Base-by-base conservation (phyloP, 2,888 invertebrate species). In the Lordiphosa fenestrarum region DNA sequence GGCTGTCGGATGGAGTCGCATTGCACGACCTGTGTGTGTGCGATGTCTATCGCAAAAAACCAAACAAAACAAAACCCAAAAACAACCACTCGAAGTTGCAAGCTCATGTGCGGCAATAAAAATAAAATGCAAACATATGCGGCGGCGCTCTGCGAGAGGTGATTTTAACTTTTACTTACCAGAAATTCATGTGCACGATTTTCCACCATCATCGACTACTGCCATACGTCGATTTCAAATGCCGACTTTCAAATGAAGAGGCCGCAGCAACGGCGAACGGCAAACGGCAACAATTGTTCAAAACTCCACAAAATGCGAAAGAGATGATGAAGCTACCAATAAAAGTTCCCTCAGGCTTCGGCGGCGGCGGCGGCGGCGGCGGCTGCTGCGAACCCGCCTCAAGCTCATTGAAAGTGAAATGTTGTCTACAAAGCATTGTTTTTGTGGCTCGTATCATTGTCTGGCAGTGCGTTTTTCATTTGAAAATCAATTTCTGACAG, bases 91-190 rank as follows among this genome's bases (percentile, higher is more conserved):
- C n/a, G 57, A 39, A 53, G 53, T 56, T 82, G 74, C 82, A 65
- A 71, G 60, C 78, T 82, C 84, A 84, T 82, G 78, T 80, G 84
- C 69, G 70, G 62, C 82, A 71, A 53, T 64, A 56, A 73, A 81
- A 82, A 84, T 71, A 83, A 59, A 81, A 84, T 73, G 84, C 74
- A 78, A 78, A 84, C 82, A 84, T 74, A 78, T 84, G 74, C 74
- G 81, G 81, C 81, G 61, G 66, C 75, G 62, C 65, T 66, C 70
- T 56, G 63, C 61, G 30, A 69, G 56, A 84, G 80, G 70, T 75
- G 73, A 80, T 80, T 80, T 80, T 85, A 81, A 81, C 84, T 83
- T 84, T 83, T 83, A 81, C 84, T 74, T 81, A 63, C 25, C 63
- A 39, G 25, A 51, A 60, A 61, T 69, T 71, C 74, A 85, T 85